Evolutionary conservation across 1,140 invertebrate genomes (phyloP), one percentile per base, ranked within the genome.

Genomic region (Pseudachorutes palmiensis): DNA sequence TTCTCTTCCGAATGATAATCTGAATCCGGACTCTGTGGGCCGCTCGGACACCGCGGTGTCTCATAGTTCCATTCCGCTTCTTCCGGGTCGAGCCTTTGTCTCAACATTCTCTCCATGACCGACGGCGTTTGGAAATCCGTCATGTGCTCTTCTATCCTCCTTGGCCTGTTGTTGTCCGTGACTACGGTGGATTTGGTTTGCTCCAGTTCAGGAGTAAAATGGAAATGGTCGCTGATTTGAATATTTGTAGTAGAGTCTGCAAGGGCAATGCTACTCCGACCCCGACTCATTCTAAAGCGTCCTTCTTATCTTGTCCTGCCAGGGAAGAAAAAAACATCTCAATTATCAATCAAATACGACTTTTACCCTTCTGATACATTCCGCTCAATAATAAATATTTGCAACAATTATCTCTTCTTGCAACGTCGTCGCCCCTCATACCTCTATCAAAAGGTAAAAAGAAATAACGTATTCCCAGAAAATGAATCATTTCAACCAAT

Each of bases 1-100:
- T 71, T 74, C 33, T 70, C 67, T 12, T 49, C 58, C 12, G 19
- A 24, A 9, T 65, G 64, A 26, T 31, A 61, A 14, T 71, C 70
- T 2, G 69, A 70, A 63, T 72, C 67, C 2, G 73, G 73, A 62
- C 65, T 71, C 31, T 68, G 64, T 19, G 69, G 67, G 22, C 72
- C 67, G 59, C 64, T 64, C 1, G 72, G 70, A 58, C 68, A 70
- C 58, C 64, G 60, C 24, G 51, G 51, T 19, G 51, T 55, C 5
- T 55, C 51, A 55, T 55, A 55, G 24, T 24, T 55, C 51, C 68
- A 67, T 41, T 55, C 67, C 0, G 65, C 57, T 12, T 68, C 66
- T 60, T 36, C 32, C 3, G 26, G 16, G 24, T 64, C 24, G 12
- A 55, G 12, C n/a, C 61, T 22, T 22, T 36, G n/a, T 3, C 19